These are phyloP conservation scores for Drosophila robusta DNA, from an alignment of 2,888 invertebrate species.

Conservation along the genomic window DNA sequence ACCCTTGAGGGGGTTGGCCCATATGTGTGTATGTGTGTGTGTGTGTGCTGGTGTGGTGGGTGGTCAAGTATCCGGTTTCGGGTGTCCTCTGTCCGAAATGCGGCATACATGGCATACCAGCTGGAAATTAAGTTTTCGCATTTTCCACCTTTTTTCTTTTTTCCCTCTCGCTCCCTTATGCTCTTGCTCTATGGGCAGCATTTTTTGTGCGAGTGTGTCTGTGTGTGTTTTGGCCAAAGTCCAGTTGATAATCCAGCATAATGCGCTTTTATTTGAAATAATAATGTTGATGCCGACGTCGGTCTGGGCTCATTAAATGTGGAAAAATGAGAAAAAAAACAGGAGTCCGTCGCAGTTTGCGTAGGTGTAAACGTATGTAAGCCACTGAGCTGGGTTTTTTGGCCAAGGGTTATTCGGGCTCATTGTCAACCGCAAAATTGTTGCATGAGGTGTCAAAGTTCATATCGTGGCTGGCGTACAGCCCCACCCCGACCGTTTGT, in stretches of 20 bases:
- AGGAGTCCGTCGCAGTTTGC: slow-evolving; percentile 1
- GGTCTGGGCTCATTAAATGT: slow-evolving; percentile 77
- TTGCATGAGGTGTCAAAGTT: slow-evolving; percentile 84
- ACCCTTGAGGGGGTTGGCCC: slow-evolving; percentile 35
- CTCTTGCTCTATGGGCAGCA: not conserved
- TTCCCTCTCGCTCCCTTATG: not conserved
- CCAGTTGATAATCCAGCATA: slow-evolving; percentile 82
- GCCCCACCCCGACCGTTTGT: not conserved
- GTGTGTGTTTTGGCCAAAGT: slow-evolving; percentile 27
- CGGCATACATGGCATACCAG: slow-evolving; percentile 70
- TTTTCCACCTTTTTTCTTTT: slow-evolving; percentile 67
- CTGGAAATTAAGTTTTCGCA: slow-evolving; percentile 80
- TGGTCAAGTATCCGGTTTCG: slow-evolving; percentile 61
- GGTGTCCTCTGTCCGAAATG: slow-evolving; percentile 45
- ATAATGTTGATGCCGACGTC: slow-evolving; percentile 80
- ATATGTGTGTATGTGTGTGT: not conserved
- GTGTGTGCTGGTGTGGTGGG: slow-evolving; percentile 3
- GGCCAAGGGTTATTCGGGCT: slow-evolving; percentile 45
- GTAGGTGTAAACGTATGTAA: slow-evolving; percentile 47
- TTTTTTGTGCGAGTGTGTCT: slow-evolving; percentile 18
- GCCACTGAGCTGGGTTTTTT: slow-evolving; percentile 16
- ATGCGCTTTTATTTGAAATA: slow-evolving; percentile 83
- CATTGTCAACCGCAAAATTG: slow-evolving; percentile 84
- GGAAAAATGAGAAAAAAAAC: slow-evolving; percentile 25
- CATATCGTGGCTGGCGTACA: slow-evolving; percentile 53